phyloP scores from a whole-genome alignment of 2,113 vertebrate species.

The Eudyptes chrysolophus region DNA sequence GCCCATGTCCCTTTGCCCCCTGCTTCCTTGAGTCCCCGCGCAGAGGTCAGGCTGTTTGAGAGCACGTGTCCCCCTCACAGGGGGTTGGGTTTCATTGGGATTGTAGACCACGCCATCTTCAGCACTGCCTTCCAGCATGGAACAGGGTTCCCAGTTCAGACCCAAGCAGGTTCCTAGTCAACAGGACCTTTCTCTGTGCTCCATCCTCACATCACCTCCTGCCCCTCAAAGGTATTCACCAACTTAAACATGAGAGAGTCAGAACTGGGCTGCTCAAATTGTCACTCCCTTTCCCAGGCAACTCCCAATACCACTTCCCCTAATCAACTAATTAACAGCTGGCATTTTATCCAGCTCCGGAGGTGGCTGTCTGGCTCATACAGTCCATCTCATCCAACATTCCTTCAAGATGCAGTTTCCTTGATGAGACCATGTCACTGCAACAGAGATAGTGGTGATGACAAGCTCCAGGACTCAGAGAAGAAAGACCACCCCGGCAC shows the following conservation, averaged over 20 bases:
- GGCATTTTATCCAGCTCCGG: background rate
- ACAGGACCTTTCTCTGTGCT: background rate
- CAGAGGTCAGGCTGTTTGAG: background rate
- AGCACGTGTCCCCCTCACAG: rapidly evolving
- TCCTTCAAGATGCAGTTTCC: background rate
- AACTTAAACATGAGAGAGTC: background rate
- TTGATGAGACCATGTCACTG: background rate
- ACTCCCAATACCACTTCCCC: background rate
- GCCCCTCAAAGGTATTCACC: background rate
- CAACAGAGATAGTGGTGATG: background rate
- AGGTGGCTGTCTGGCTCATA: background rate
- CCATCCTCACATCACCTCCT: background rate
- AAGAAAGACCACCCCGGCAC: conserved; percentile 18
- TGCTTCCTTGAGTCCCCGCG: background rate
- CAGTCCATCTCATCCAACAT: conserved; percentile 20
- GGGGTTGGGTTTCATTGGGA: rapidly evolving
- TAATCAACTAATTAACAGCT: background rate
- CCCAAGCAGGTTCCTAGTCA: background rate
- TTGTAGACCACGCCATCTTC: background rate
- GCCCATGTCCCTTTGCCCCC: background rate
- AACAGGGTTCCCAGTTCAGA: background rate
- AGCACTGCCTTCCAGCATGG: background rate
- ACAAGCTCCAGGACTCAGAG: background rate
- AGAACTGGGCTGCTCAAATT: background rate
- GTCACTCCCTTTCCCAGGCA: background rate